Conservation (phyloP, 2,888 invertebrate genomes). For the Gandaritis pyraliata region DNA sequence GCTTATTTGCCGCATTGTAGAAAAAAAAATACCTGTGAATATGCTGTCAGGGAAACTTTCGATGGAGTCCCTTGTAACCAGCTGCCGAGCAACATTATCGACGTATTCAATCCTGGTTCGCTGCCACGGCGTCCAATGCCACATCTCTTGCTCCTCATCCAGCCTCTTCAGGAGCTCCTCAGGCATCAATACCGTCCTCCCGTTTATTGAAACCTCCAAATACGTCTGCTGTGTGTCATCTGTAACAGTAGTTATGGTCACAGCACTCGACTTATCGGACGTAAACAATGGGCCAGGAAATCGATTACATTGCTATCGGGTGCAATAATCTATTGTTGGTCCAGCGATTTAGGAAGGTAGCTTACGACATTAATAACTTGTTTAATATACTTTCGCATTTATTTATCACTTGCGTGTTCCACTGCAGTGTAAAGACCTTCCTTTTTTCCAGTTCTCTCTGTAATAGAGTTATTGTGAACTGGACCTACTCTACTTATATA, state of each 20-base stretch:
- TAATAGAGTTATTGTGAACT: too few species aligned
- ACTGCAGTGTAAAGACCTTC: too few species aligned
- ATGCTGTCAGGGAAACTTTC: slow-evolving; percentile 84
- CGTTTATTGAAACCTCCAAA: slow-evolving; percentile 54
- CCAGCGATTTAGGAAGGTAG: slow-evolving; percentile 9
- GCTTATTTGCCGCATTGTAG: too few species aligned
- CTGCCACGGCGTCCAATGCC: slow-evolving; percentile 79
- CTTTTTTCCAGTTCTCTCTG: too few species aligned
- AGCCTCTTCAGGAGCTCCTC: slow-evolving; percentile 62
- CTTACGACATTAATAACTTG: slow-evolving; percentile 2
- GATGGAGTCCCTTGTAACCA: slow-evolving; percentile 62
- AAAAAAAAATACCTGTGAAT: slow-evolving; percentile 62
- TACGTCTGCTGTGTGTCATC: slow-evolving; percentile 53
- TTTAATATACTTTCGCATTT: neutral
- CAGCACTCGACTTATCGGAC: slow-evolving; percentile 8
- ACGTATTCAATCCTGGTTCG: slow-evolving; percentile 63
- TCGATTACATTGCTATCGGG: slow-evolving; percentile 15
- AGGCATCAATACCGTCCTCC: slow-evolving; percentile 60
- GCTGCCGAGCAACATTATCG: slow-evolving; percentile 57
- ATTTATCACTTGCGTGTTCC: too few species aligned
- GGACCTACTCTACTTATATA: too few species aligned
- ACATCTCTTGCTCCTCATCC: slow-evolving; percentile 58
- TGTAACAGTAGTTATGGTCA: slow-evolving; percentile 36
- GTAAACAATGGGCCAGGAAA: slow-evolving; percentile 12
- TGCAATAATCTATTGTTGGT: slow-evolving; percentile 10